phyloP scores from a whole-genome alignment of 2,888 invertebrate species.

The Cepaea hortensis region DNA sequence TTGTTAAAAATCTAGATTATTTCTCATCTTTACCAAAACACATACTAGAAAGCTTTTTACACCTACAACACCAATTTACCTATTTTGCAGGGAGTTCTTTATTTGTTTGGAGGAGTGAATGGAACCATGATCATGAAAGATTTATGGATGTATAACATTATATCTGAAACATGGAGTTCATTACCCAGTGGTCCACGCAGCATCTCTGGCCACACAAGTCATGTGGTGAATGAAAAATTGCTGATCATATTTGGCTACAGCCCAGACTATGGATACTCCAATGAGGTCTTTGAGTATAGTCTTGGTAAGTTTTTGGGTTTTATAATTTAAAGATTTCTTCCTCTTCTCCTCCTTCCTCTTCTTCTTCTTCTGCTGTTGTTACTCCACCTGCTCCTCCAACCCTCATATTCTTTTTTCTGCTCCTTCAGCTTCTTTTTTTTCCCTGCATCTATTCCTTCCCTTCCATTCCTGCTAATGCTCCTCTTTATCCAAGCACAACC shows the following conservation, averaged over 20 bases:
- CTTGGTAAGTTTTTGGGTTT: constrained; percentile 70
- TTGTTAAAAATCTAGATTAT: too few relatives aligned
- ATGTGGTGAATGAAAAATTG: constrained; percentile 89
- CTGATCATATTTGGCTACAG: constrained; percentile 97
- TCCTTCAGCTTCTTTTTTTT: too few relatives aligned
- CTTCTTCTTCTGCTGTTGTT: too few relatives aligned
- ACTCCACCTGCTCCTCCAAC: too few relatives aligned
- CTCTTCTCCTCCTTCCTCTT: too few relatives aligned
- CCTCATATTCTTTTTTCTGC: too few relatives aligned
- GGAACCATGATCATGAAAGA: constrained; percentile 82
- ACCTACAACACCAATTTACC: not conserved
- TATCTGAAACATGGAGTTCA: constrained; percentile 57
- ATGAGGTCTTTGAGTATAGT: constrained; percentile 86
- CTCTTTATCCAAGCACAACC: too few relatives aligned
- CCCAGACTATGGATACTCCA: constrained; percentile 93
- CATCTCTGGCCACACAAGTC: constrained; percentile 94
- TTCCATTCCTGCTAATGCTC: too few relatives aligned
- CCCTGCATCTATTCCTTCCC: too few relatives aligned
- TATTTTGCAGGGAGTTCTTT: constrained; percentile 84
- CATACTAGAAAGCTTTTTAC: too few relatives aligned
- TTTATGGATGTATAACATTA: constrained; percentile 90
- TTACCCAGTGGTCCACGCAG: constrained; percentile 61
- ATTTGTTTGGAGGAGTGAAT: constrained; percentile 93
- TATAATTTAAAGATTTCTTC: too few relatives aligned
- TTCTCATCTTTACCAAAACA: too few relatives aligned